phyloP scores from a whole-genome alignment of 2,797 vertebrate species.

The Paguma larvata region DNA sequence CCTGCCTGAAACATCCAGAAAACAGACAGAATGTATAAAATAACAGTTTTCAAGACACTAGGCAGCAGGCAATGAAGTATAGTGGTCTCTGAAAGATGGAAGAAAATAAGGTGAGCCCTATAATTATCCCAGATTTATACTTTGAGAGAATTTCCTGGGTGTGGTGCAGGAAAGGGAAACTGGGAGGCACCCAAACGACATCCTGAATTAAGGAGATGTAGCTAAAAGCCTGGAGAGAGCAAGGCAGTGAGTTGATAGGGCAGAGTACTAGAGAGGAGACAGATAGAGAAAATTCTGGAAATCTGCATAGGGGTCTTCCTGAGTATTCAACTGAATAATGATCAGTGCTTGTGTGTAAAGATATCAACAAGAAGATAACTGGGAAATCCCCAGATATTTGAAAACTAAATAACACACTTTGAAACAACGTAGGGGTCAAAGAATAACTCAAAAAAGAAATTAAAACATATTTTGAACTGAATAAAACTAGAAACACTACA shows the following conservation, averaged over 20 bases:
- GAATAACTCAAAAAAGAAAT: background rate
- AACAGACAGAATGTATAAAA: background rate
- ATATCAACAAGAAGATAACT: conserved; percentile 18
- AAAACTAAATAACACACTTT: background rate
- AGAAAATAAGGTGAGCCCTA: background rate
- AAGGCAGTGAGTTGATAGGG: background rate
- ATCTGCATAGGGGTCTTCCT: background rate
- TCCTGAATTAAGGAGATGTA: background rate
- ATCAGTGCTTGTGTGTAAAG: background rate
- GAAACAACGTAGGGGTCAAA: conserved; percentile 2
- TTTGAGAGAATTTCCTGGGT: background rate
- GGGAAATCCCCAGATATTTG: background rate
- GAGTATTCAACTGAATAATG: background rate
- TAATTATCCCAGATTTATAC: background rate
- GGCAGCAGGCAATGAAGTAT: background rate
- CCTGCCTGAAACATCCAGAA: background rate
- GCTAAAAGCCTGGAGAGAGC: background rate
- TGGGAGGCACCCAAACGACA: background rate
- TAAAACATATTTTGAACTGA: conserved; percentile 9
- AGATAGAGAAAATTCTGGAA: background rate
- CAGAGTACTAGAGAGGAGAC: background rate
- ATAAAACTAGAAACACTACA: background rate
- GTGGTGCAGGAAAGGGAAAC: background rate
- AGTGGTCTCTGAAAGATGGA: background rate
- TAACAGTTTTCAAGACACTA: background rate